Evolutionary conservation across 2,888 invertebrate genomes (phyloP).

Genomic region (Drosophila atripex): DNA sequence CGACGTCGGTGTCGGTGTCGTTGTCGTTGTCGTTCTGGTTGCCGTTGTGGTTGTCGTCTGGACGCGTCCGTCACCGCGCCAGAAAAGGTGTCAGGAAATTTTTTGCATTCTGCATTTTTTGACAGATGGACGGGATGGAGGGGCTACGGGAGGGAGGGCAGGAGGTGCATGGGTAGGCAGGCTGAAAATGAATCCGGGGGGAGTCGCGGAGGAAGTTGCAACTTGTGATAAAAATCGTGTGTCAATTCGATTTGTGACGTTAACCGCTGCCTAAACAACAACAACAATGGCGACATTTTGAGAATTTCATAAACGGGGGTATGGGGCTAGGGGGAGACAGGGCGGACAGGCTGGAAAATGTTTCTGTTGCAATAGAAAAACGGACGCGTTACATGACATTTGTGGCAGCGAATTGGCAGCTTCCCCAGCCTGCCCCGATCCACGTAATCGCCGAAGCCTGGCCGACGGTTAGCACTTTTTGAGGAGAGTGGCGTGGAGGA

Average conservation of each 20-base stretch:
- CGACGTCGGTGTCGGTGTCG: slow-evolving; percentile 40
- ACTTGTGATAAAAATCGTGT: slow-evolving; percentile 74
- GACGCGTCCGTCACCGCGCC: slow-evolving; percentile 65
- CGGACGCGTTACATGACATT: slow-evolving; percentile 79
- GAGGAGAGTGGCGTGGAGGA: background rate
- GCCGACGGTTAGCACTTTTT: slow-evolving; percentile 20
- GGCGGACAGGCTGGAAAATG: slow-evolving; percentile 26
- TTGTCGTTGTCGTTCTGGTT: slow-evolving; percentile 14
- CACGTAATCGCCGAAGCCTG: slow-evolving; percentile 42
- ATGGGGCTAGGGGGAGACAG: no score
- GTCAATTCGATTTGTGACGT: slow-evolving; percentile 76
- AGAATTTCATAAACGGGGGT: background rate
- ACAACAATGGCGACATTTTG: slow-evolving; percentile 40
- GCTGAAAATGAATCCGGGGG: slow-evolving; percentile 12
- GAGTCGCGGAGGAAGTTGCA: slow-evolving; percentile 39
- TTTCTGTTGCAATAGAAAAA: slow-evolving; percentile 71
- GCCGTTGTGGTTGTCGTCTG: slow-evolving; percentile 40
- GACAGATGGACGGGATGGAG: slow-evolving; percentile 59
- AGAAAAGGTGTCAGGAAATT: slow-evolving; percentile 70
- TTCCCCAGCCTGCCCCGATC: slow-evolving; percentile 56
- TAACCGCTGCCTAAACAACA: slow-evolving; percentile 75
- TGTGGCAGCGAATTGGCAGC: slow-evolving; percentile 77
- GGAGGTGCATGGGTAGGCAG: background rate
- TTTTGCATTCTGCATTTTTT: slow-evolving; percentile 67
- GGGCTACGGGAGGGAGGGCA: slow-evolving; percentile 15